Base-by-base conservation (phyloP, 2,113 vertebrate species). In the Calyptomena viridis region DNA sequence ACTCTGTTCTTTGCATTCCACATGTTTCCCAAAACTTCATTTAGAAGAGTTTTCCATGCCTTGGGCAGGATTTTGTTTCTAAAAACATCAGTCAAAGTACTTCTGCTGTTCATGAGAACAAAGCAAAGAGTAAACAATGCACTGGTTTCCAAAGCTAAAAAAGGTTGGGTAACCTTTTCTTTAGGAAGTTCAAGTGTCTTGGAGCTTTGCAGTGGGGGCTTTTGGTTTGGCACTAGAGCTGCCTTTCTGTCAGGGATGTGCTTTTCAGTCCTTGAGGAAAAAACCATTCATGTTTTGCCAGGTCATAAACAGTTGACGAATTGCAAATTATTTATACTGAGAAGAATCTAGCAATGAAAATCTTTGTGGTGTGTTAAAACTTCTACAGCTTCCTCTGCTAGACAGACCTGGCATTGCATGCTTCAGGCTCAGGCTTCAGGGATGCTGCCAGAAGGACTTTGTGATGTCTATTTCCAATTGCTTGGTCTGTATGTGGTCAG, bases 91-190 rank as follows among this genome's bases (percentile, higher is more conserved):
- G n/a, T 89, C 66, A 49, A 75, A 91, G 53, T 30, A 37, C 52
- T 89, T 87, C 52, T 94, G 55, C 56, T 81, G 14, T 89, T 96
- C 81, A 74, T 68, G 80, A 95, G 93, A 97, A 79, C 56, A 87
- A 95, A 68, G 28, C 20, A 1, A 71, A 64, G 84, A 33, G 16
- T 84, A 91, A 94, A 94, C 76, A 91, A 84, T 64, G 19, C 35
- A 21, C 44, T 92, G 30, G 42, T 72, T 94, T 95, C 49, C 49
- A 95, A 84, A 76, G 84, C 60, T 91, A 84, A 92, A 91, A 94
- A 84, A 75, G 64, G 80, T 89, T 84, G 47, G 47, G 52, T 81
- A 80, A 93, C 83, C 80, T 92, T 93, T 89, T 52, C 24, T 79
- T 89, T 75, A 73, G 49, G 77, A 94, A 81, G 80, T 91, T 95